These are phyloP conservation scores for Alentia gelatinosa DNA, from an alignment of 2,888 invertebrate species.

Conservation along the genomic window DNA sequence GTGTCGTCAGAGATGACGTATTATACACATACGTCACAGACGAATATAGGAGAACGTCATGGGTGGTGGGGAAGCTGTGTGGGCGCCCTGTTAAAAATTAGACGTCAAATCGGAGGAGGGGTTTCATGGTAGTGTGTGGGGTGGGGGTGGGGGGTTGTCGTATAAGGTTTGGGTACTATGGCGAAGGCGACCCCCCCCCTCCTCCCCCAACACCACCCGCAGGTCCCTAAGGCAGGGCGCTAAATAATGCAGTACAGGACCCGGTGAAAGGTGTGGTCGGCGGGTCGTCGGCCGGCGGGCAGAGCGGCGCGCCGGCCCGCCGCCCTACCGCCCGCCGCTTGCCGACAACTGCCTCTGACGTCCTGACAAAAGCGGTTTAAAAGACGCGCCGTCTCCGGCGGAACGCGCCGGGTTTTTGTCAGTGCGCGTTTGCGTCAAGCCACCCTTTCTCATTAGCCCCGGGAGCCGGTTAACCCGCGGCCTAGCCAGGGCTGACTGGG, in stretches of 20 bases:
- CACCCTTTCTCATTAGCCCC: slow-evolving; percentile 43
- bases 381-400: slow-evolving; percentile 8
- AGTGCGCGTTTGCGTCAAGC: not conserved
- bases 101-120: too few species aligned
- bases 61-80: not conserved
- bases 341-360: slow-evolving; percentile 16
- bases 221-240: not conserved
- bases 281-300: not conserved
- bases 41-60: not conserved
- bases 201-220: too few species aligned
- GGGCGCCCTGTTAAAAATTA: too few species aligned
- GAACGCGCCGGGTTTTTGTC: slow-evolving; percentile 4
- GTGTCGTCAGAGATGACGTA: not conserved
- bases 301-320: not conserved
- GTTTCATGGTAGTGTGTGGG: not conserved
- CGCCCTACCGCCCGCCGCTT: not conserved
- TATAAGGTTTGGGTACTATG: too few species aligned
- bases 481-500: slow-evolving; percentile 34
- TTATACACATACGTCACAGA: not conserved
- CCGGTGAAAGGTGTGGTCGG: slow-evolving; percentile 37
- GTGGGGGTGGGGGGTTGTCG: not conserved
- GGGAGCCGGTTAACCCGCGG: slow-evolving; percentile 30
- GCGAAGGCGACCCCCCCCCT: too few species aligned
- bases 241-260: slow-evolving; percentile 27
- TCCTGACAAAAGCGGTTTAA: slow-evolving; percentile 35